Evolutionary conservation across 2,797 vertebrate species (phyloP).

Genomic region (Sebastiscus albofasciatus): DNA sequence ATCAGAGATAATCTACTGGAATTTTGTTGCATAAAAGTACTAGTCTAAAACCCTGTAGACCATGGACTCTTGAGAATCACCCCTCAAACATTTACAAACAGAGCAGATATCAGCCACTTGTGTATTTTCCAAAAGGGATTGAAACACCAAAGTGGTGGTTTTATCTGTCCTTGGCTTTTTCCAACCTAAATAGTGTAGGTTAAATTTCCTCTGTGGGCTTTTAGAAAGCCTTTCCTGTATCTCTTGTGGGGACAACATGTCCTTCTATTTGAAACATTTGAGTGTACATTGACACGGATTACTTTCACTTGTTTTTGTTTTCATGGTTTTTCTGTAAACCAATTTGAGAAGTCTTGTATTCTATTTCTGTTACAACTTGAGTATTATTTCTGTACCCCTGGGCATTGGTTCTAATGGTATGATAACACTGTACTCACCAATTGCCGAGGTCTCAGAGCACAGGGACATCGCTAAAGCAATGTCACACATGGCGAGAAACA

Average conservation of each 20-base stretch:
- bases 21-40: neutral
- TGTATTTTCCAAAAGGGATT: slow-evolving; percentile 1
- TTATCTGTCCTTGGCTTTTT: neutral
- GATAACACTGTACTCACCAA: neutral
- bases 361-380: neutral
- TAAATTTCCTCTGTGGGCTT: neutral
- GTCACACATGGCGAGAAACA: neutral
- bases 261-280: neutral
- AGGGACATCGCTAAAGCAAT: neutral
- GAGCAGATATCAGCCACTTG: neutral
- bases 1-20: neutral
- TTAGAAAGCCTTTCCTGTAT: neutral
- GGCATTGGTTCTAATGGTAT: neutral
- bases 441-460: neutral
- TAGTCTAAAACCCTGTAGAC: neutral
- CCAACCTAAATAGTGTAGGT: neutral
- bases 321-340: neutral
- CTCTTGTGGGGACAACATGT: neutral
- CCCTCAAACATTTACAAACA: neutral
- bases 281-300: neutral
- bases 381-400: neutral
- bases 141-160: neutral
- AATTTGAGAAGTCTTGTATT: neutral
- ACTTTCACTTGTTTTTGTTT: neutral
- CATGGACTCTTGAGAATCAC: neutral